phyloP scores from a whole-genome alignment of 2,888 invertebrate species.

The Parapristionchus giblindavisi region DNA sequence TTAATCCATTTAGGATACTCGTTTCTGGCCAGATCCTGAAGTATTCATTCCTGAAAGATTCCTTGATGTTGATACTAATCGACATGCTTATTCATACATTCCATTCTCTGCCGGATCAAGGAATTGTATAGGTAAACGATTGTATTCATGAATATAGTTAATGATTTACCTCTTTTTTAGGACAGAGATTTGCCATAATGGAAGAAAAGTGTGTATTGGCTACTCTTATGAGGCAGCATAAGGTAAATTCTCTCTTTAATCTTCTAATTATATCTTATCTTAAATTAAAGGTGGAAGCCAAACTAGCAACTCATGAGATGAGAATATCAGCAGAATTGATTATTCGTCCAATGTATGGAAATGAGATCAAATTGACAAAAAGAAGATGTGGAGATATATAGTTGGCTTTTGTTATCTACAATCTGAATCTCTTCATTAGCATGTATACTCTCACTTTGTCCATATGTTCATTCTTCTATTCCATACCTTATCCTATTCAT shows the following conservation, averaged over 20 bases:
- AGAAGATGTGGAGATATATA: no score
- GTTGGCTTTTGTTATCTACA: conserved; percentile 40
- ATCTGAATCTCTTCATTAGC: neutral
- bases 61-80: conserved; percentile 68
- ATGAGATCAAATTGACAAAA: conserved; percentile 51
- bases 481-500: conserved; percentile 23
- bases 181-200: conserved; percentile 69
- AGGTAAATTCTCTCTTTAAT: conserved; percentile 42
- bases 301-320: conserved; percentile 66
- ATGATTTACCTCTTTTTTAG: conserved; percentile 45
- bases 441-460: conserved; percentile 17
- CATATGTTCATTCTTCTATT: neutral
- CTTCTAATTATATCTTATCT: conserved; percentile 38
- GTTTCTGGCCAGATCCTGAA: conserved; percentile 35
- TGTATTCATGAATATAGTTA: neutral
- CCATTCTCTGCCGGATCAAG: conserved; percentile 73
- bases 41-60: conserved; percentile 72
- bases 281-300: conserved; percentile 51
- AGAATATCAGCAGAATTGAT: conserved; percentile 67
- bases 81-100: conserved; percentile 72
- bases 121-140: conserved; percentile 72
- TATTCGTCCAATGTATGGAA: conserved; percentile 68
- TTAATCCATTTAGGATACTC: conserved; percentile 18
- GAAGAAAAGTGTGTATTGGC: conserved; percentile 68
- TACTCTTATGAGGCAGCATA: conserved; percentile 58